Evolutionary conservation across 2,888 invertebrate genomes (phyloP).

Genomic region (Argynnis bischoffii): DNA sequence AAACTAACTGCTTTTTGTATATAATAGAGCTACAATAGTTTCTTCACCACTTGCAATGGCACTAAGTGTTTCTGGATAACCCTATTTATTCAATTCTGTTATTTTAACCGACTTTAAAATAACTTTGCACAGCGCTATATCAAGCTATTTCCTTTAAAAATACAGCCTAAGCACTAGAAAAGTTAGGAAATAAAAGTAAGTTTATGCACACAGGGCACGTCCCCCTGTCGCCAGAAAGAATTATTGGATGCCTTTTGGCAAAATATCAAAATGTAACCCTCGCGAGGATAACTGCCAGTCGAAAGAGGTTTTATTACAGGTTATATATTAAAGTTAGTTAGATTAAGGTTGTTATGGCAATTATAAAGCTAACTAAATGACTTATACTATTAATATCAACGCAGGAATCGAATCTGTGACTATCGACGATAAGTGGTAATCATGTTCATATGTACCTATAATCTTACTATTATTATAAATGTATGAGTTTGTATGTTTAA

Average conservation of each 20-base stretch:
- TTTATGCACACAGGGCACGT: conserved; percentile 25
- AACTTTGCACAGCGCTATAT: neutral
- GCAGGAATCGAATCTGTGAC: too few relatives aligned
- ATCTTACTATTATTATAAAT: too few relatives aligned
- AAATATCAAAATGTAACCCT: conserved; percentile 39
- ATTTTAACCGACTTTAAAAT: neutral
- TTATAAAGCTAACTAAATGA: too few relatives aligned
- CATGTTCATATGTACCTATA: too few relatives aligned
- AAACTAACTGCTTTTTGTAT: too few relatives aligned
- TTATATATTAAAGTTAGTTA: conserved; percentile 7
- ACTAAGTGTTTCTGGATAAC: too few relatives aligned
- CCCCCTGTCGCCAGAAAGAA: conserved; percentile 39
- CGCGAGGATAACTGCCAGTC: conserved; percentile 19
- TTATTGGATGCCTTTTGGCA: conserved; percentile 42
- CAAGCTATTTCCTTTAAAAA: neutral
- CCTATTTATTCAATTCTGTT: too few relatives aligned
- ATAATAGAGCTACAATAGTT: too few relatives aligned
- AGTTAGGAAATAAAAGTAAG: conserved; percentile 1
- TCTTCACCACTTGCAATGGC: too few relatives aligned
- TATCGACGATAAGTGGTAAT: too few relatives aligned
- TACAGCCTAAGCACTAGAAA: neutral
- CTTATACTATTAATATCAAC: too few relatives aligned
- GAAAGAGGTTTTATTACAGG: conserved; percentile 16
- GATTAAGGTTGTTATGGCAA: neutral
- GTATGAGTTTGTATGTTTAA: too few relatives aligned